These are phyloP conservation scores for Lasiurus borealis DNA, from an alignment of 2,113 vertebrate genomes.

Conservation along the genomic window DNA sequence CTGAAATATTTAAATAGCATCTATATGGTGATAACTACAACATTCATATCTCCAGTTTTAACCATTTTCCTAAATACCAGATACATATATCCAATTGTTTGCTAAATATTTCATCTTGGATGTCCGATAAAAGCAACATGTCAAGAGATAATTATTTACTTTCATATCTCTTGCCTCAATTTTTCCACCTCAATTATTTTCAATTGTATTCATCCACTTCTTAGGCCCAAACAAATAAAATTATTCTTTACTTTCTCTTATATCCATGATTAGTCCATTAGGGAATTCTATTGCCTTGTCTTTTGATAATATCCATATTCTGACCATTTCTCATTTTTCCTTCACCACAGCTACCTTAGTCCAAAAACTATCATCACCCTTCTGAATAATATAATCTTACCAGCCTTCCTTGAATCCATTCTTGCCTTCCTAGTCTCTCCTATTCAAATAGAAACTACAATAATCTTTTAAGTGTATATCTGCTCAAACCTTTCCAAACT, in stretches of 20 bases:
- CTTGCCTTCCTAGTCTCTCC: background rate
- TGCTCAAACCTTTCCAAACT: background rate
- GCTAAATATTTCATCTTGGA: background rate
- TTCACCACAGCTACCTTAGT: background rate
- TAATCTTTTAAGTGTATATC: background rate
- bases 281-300: background rate
- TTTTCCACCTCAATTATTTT: background rate
- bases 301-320: background rate
- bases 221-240: background rate
- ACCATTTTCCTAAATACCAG: background rate
- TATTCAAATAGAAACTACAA: background rate
- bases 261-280: background rate
- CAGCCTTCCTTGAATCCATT: background rate
- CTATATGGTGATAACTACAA: background rate
- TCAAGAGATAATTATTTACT: background rate
- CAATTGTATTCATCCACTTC: background rate
- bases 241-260: background rate
- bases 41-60: background rate
- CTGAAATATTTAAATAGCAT: background rate
- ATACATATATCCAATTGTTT: background rate
- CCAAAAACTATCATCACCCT: background rate
- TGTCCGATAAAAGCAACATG: background rate
- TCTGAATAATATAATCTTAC: background rate
- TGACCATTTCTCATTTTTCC: background rate
- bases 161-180: background rate